Base-by-base conservation (phyloP, 2,888 invertebrate species). In the Archips crataeganus region DNA sequence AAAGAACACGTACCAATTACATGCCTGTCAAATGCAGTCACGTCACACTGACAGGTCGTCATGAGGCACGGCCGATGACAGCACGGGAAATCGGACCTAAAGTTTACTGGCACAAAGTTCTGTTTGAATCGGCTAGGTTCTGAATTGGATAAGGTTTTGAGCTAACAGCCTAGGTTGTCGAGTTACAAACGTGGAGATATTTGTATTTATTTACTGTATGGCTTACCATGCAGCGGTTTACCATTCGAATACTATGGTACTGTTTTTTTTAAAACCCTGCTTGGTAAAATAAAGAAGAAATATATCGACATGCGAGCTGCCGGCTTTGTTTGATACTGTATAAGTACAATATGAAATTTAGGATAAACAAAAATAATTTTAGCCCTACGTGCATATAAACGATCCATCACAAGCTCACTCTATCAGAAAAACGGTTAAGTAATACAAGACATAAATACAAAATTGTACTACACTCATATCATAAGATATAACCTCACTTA, bases 1-100 rank as follows among this genome's bases (percentile, higher is more conserved):
- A 71, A 72, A 68, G 68, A 72, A 72, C 72, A 72, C 57, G 63
- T 59, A 72, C 67, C 72, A 72, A 72, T 72, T 72, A 72, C 68
- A 68, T 63, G 63, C 67, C 72, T 68, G 72, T 72, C 72, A 72
- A 72, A 68, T 8, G 57, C 72, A 72, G 67, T 39, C 63, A 63
- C 47, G 72, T 54, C 67, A 63, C 63, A 39, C 8, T 57, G 67
- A 72, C 67, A 47, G 62, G 34, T 45, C 39, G 72, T 72, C 72
- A 72, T 60, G 67, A 54, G 61, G 39, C 13, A 39, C 71, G 62
- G 32, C 32, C 9, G 4, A 13, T 15, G 54, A 9, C 45, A 13
- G 39, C 45, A 11, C 10, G 4, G 23, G 6, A 62, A 23, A 23
- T 11, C 51, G 23, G 11, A 51, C 5, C 15, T 60, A n/a, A 10